These are phyloP conservation scores for Arizona elegans DNA, from an alignment of 2,113 vertebrate species.

Conservation along the genomic window DNA sequence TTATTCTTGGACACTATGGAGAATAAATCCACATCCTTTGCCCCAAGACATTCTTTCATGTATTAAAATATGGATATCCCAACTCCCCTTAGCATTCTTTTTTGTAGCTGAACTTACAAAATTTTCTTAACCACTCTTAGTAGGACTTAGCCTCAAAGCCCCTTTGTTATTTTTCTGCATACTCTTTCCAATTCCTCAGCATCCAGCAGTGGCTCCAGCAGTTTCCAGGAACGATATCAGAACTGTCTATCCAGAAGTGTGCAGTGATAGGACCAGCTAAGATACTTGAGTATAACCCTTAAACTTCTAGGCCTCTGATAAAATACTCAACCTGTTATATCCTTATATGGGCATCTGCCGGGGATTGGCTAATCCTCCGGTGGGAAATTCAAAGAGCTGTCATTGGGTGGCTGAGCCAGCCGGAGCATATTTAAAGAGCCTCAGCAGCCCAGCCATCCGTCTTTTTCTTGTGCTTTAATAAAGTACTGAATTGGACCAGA, in stretches of 20 bases:
- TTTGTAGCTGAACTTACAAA: neutral
- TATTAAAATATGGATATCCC: neutral
- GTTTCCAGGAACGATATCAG: neutral
- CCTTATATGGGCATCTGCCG: too few relatives aligned
- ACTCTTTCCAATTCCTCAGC: neutral
- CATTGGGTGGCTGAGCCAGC: too few relatives aligned
- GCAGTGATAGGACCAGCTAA: neutral
- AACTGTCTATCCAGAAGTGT: neutral
- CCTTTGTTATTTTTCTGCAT: neutral
- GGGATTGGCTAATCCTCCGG: too few relatives aligned
- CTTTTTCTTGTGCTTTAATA: too few relatives aligned
- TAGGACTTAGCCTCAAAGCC: neutral
- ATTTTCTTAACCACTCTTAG: neutral
- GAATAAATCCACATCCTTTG: neutral
- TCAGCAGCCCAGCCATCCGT: too few relatives aligned
- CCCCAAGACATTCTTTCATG: neutral
- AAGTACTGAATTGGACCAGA: too few relatives aligned
- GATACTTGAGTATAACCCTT: neutral
- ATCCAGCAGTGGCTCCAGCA: neutral
- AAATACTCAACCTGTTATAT: too few relatives aligned
- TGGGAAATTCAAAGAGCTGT: too few relatives aligned
- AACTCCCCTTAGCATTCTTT: neutral
- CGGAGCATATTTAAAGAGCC: too few relatives aligned
- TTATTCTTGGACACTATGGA: neutral
- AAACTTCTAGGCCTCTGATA: neutral